These are phyloP conservation scores for Agapetus fuscipes DNA, from an alignment of 2,888 invertebrate genomes.

Conservation along the genomic window DNA sequence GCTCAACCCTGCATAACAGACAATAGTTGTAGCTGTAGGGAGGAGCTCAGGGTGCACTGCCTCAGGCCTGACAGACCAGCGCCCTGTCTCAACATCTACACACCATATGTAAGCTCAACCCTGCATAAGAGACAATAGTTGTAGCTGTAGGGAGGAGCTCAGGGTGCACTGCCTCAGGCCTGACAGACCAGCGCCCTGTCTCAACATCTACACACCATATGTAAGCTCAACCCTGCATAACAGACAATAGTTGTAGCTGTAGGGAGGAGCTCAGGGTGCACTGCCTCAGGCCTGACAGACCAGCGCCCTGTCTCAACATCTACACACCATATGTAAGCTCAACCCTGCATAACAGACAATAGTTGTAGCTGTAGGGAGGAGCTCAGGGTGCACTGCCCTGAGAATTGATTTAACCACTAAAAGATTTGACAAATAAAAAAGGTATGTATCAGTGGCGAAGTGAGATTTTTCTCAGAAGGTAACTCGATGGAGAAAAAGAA, in stretches of 20 bases:
- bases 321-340: conserved; percentile 84
- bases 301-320: conserved; percentile 76
- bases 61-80: conserved; percentile 68
- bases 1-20: conserved; percentile 31
- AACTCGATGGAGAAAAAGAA: too few relatives aligned
- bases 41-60: conserved; percentile 86
- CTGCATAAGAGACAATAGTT: too few relatives aligned
- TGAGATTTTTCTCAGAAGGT: too few relatives aligned
- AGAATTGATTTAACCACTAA: too few relatives aligned
- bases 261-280: conserved; percentile 86
- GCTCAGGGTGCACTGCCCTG: conserved; percentile 84
- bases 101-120: conserved; percentile 72
- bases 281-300: conserved; percentile 70
- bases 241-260: too few relatives aligned
- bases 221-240: conserved; percentile 49
- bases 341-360: too few relatives aligned
- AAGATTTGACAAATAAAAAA: too few relatives aligned
- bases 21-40: too few relatives aligned
- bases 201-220: conserved; percentile 82
- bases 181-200: conserved; percentile 72
- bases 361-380: too few relatives aligned
- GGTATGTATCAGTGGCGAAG: too few relatives aligned
- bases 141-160: too few relatives aligned
- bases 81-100: conserved; percentile 77
- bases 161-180: conserved; percentile 75